Conservation (phyloP, 2,113 vertebrate species). For the Dissostichus mawsoni region DNA sequence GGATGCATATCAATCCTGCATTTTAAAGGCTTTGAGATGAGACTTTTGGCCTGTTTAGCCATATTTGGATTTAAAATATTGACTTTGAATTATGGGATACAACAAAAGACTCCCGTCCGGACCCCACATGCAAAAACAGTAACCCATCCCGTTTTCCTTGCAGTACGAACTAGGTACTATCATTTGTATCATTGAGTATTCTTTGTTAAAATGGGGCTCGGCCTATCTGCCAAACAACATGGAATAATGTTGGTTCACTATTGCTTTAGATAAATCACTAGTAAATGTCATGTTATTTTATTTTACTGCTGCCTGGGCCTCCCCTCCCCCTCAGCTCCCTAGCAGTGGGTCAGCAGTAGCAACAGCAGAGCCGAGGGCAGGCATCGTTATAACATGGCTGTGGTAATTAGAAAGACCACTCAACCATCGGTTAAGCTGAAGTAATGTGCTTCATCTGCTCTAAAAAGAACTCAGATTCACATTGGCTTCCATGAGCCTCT, state of each 20-base stretch:
- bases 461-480: slow-evolving; percentile 41
- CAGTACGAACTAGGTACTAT: slow-evolving; percentile 5
- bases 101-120: not conserved
- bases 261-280: slow-evolving; percentile 16
- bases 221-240: not conserved
- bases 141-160: slow-evolving; percentile 1
- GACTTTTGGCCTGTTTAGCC: not conserved
- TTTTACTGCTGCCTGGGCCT: slow-evolving; percentile 39
- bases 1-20: not conserved
- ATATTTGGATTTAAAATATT: slow-evolving; percentile 20
- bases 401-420: slow-evolving; percentile 74
- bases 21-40: not conserved
- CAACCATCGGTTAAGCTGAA: slow-evolving; percentile 68
- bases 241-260: not conserved
- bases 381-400: slow-evolving; percentile 67
- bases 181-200: not conserved
- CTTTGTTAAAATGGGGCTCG: not conserved
- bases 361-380: slow-evolving; percentile 60
- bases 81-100: slow-evolving; percentile 3
- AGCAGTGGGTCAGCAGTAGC: slow-evolving; percentile 66
- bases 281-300: not conserved
- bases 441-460: slow-evolving; percentile 65
- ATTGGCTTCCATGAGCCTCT: slow-evolving; percentile 15
- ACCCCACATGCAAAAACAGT: not conserved
- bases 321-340: slow-evolving; percentile 51